Percentiles rank a stretch among this genome's conserved stretches.
phyloP scores from a whole-genome alignment of 2,888 invertebrate genomes.

The Pseudanteris insignis region DNA sequence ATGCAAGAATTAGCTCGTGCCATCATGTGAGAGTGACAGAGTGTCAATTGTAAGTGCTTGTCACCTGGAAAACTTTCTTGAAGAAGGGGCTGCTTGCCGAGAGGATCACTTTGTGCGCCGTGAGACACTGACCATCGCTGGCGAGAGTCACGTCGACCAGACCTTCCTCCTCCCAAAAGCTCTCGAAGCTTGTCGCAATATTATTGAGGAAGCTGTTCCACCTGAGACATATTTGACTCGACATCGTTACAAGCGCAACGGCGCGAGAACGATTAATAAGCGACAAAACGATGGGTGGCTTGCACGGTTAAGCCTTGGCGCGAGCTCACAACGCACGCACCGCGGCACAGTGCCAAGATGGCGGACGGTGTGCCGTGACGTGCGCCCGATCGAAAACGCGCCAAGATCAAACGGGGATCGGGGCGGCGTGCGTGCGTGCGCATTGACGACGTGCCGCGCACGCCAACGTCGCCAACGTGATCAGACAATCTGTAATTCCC shows the following conservation, averaged over 20 bases:
- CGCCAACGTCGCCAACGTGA: slow-evolving; percentile 13
- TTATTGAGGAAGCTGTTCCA: slow-evolving; percentile 77
- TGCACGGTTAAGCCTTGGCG: slow-evolving; percentile 5
- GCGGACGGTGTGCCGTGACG: slow-evolving; percentile 20
- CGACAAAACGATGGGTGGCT: too few relatives aligned
- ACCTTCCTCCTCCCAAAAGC: slow-evolving; percentile 73
- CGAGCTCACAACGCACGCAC: slow-evolving; percentile 24
- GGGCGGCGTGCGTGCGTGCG: slow-evolving; percentile 43
- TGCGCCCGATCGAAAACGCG: slow-evolving; percentile 46
- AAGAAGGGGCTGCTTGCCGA: slow-evolving; percentile 77
- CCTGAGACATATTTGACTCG: slow-evolving; percentile 74
- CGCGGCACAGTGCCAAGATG: slow-evolving; percentile 27
- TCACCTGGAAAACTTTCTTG: slow-evolving; percentile 73
- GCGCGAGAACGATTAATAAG: slow-evolving; percentile 3
- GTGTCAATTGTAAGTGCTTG: too few relatives aligned
- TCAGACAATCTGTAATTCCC: slow-evolving; percentile 4
- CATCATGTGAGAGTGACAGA: too few relatives aligned
- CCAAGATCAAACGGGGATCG: slow-evolving; percentile 47
- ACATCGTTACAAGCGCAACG: slow-evolving; percentile 49
- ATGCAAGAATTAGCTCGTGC: too few relatives aligned
- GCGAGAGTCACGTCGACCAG: slow-evolving; percentile 76
- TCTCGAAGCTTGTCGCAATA: slow-evolving; percentile 73
- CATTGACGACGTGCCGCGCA: slow-evolving; percentile 15
- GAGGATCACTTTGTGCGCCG: slow-evolving; percentile 75
- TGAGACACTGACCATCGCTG: slow-evolving; percentile 74